Base-by-base conservation (phyloP, 2,113 vertebrate species). In the Protomyctophum bolini region DNA sequence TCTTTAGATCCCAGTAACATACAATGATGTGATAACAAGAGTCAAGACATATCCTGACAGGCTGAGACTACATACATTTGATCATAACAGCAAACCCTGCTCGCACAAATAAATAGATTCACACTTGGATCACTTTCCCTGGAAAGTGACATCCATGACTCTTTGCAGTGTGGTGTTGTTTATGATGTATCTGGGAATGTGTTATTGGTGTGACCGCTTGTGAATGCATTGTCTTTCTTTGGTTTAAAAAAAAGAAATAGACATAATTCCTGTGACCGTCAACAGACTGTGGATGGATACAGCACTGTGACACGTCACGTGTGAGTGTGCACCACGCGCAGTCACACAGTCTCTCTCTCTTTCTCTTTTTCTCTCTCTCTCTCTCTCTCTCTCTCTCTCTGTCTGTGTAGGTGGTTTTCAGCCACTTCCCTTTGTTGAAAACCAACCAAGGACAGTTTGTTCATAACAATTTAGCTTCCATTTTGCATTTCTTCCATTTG, bases 401-500 rank as follows among this genome's bases (percentile, higher is more conserved):
- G 54, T 60, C 55, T 74, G 76, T 84, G 80, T 83, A 72, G 68
- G 85, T 60, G 87, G 76, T 80, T 84, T 82, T 76, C 47, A 86
- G 75, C 73, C 79, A 89, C 83, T 88, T 93, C 91, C 90, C 79
- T 88, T 82, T 70, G 50, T 76, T 21, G 10, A 83, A 67, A 81
- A 79, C 58, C 73, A 81, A 81, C 69, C 71, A 85, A 91, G 91
- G 86, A 92, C 91, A 86, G 6, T 58, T 59, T 90, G 89, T 92
- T 82, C 92, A 68, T 63, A 90, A 84, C 75, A 69, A 11, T 41
- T 62, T 47, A 81, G 86, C 86, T 90, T 88, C 90, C 84, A 80
- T 73, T 89, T 89, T 81, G 70, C 70, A 77, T n/a, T n/a, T n/a
- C n/a, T n/a, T n/a, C n/a, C n/a, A n/a, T n/a, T n/a, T n/a, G 54